A percentile compares a stretch with the other conserved stretches of the same genome.
These are phyloP conservation scores for Antheraea yamamai DNA, from an alignment of 2,888 invertebrate genomes.

Conservation along the genomic window DNA sequence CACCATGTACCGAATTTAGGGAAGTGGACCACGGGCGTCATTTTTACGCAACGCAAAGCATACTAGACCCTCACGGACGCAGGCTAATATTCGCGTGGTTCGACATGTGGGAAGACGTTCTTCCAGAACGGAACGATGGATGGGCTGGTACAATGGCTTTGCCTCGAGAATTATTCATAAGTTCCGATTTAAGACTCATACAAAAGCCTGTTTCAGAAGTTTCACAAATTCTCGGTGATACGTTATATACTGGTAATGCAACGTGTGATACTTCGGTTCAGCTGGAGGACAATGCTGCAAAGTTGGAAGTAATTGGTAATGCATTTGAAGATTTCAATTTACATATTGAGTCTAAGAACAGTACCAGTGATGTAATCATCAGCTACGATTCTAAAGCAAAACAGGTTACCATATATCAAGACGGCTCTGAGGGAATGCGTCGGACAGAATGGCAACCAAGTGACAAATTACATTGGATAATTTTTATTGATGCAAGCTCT, in stretches of 20 bases:
- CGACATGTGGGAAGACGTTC: conserved; percentile 69
- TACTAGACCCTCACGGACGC: conserved; percentile 45
- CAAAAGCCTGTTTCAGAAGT: conserved; percentile 58
- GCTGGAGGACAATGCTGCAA: conserved; percentile 52
- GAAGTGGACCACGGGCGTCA: conserved; percentile 71
- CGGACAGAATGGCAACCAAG: conserved; percentile 56
- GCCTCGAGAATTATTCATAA: conserved; percentile 55
- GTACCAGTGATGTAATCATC: conserved; percentile 42
- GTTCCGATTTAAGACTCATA: conserved; percentile 42
- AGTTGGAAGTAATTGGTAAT: conserved; percentile 46
- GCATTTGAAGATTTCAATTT: conserved; percentile 41
- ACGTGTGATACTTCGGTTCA: conserved; percentile 29
- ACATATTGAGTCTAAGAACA: conserved; percentile 44
- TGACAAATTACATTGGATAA: conserved; percentile 37
- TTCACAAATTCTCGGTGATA: conserved; percentile 31
- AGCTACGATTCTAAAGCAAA: conserved; percentile 44
- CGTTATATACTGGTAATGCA: conserved; percentile 40
- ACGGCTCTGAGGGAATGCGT: conserved; percentile 58
- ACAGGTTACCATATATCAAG: conserved; percentile 56
- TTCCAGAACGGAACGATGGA: conserved; percentile 62
- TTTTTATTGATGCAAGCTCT: conserved; percentile 63
- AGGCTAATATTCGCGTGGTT: conserved; percentile 68
- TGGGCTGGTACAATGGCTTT: conserved; percentile 71
- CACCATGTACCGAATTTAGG: conserved; percentile 46
- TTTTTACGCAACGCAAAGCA: conserved; percentile 72